These are phyloP conservation scores for Oryzaephilus surinamensis DNA, from an alignment of 1,140 invertebrate species.

Conservation along the genomic window DNA sequence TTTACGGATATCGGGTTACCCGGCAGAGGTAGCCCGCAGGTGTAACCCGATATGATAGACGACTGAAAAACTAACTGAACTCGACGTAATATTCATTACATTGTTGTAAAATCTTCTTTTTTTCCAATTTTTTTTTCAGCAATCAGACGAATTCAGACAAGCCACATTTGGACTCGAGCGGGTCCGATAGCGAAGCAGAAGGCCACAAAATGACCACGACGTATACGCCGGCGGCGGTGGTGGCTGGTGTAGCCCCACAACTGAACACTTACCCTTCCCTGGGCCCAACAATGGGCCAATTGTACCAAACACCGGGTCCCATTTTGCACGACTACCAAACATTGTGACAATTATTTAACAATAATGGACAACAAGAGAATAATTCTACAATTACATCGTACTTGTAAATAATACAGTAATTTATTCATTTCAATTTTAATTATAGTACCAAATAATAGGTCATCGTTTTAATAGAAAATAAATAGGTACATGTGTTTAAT, in stretches of 20 bases:
- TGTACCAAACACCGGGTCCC: conserved; percentile 30
- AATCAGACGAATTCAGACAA: conserved; percentile 29
- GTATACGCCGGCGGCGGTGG: not conserved
- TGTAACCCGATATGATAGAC: conserved; percentile 22
- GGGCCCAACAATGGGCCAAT: conserved; percentile 23
- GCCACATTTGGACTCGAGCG: conserved; percentile 33
- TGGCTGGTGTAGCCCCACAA: no score
- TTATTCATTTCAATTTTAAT: not conserved
- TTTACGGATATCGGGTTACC: conserved; percentile 21
- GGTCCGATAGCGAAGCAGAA: conserved; percentile 34
- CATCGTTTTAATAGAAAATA: not conserved
- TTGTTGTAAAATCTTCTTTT: no score
- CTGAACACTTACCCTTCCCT: conserved; percentile 27
- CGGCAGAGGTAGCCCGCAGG: conserved; percentile 23
- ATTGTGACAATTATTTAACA: conserved; percentile 35
- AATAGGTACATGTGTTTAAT: not conserved
- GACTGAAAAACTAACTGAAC: no score
- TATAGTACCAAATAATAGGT: not conserved
- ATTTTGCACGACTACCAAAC: conserved; percentile 35
- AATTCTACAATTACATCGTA: not conserved
- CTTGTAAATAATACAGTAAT: no score
- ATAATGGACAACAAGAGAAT: conserved; percentile 1
- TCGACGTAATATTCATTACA: no score
- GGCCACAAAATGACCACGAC: conserved; percentile 26
- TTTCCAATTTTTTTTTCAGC: conserved; percentile 20